phyloP scores from a whole-genome alignment of 2,113 vertebrate species.

The Aythya baeri region DNA sequence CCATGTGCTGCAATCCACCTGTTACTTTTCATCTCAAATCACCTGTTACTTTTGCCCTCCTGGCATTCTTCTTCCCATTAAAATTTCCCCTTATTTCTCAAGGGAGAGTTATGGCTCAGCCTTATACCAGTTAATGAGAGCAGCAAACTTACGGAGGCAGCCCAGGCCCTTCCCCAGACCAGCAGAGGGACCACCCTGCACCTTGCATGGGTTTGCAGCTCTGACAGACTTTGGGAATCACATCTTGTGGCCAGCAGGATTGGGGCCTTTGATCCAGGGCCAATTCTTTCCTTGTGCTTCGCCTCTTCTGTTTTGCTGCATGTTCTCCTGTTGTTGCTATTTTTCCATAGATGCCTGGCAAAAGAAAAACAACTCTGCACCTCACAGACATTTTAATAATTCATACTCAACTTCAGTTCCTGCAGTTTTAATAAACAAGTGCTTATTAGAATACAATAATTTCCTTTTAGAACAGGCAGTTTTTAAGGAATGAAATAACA shows the following conservation, averaged over 20 bases:
- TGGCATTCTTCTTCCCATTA: not conserved
- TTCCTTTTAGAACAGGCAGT: constrained; percentile 21
- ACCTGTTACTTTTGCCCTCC: not conserved
- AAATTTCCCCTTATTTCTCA: not conserved
- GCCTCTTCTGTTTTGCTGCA: not conserved
- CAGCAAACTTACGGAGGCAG: not conserved
- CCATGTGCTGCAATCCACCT: not conserved
- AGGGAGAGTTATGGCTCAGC: not conserved
- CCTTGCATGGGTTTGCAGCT: not conserved
- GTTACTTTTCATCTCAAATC: too few relatives aligned
- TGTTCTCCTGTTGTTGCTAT: not conserved
- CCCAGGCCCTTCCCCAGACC: not conserved
- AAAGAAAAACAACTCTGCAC: constrained; percentile 37
- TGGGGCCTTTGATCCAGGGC: not conserved
- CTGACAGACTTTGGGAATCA: not conserved
- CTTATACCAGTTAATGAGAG: not conserved
- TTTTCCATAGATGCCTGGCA: constrained; percentile 30
- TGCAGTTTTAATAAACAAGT: constrained; percentile 76
- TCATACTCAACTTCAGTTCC: constrained; percentile 67
- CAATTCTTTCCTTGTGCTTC: not conserved
- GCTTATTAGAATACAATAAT: constrained; percentile 65
- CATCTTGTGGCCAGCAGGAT: accelerated
- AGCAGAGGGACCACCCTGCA: not conserved
- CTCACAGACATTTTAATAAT: constrained; percentile 66
- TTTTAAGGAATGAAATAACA: constrained; percentile 64